Evolutionary conservation across 23 tunicate genomes (phyloP), one percentile per base, ranked within the genome.

Genomic region (Styela plicata): DNA sequence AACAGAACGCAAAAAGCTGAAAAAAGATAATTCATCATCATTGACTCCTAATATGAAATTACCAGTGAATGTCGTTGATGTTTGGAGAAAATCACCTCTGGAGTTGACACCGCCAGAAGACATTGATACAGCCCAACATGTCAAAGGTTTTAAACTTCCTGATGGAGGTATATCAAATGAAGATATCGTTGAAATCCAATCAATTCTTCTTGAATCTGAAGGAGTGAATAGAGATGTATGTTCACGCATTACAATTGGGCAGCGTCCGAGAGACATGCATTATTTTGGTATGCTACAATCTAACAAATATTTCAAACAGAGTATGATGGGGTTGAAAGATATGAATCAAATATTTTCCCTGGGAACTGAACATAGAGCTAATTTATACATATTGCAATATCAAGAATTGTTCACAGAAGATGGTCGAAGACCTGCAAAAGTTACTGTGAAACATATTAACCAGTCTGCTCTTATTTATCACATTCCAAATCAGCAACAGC

Each of bases 331-430:
- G 10, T 21, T 29, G 23, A 36, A 76, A 27, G 27, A 52, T 31
- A 76, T 57, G 66, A 52, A 76, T 44, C 81, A 76, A 76, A 93
- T 91, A 31, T 93, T 93, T 65, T 63, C 79, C 3, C 89, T 93
- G n/a, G 98, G 98, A 0, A 88, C 92, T 2, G 89, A 88, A 37
- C 84, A 85, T 36, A 69, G 86, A 35, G 98, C 98, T 13, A 88
- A 88, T 74, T 44, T 88, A 52, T 93, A 93, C 69, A 88, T 93
- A 27, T 63, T 88, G 7, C 98, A 93, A 64, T 93, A 85, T 70
- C 98, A 93, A 63, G 98, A 93, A 70, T 69, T 93, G 69, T 93
- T 93, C 81, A 83, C 98, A 24, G 98, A 93, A 75, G 98, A 93
- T 70, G 98, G 98, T 0, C 85, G 98, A 70, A 85, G 98, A 63